Conservation (phyloP, 2,113 vertebrate species). For the Sinocyclocheilus maitianheensis region DNA sequence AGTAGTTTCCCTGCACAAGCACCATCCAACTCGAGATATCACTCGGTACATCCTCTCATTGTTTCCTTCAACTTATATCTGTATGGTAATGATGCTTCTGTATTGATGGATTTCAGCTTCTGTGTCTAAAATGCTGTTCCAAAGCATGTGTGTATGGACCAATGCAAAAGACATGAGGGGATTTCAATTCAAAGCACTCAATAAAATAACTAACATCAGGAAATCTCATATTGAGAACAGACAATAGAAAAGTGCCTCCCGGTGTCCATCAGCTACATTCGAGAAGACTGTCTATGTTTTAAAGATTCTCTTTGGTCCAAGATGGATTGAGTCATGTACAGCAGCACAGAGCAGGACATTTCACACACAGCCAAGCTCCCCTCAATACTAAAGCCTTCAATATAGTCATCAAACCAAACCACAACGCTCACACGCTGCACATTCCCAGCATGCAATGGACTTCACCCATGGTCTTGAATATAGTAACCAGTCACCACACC, state of each 20-base stretch:
- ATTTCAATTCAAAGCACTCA: neutral
- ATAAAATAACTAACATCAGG: neutral
- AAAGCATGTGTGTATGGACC: constrained; percentile 36
- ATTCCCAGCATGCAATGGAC: constrained; percentile 32
- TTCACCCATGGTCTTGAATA: constrained; percentile 17
- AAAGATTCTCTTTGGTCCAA: neutral
- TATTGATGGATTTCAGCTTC: neutral
- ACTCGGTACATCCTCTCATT: neutral
- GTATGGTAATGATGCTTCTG: neutral
- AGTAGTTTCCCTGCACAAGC: neutral
- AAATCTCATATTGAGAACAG: constrained; percentile 4
- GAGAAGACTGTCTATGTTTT: constrained; percentile 15
- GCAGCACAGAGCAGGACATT: constrained; percentile 4
- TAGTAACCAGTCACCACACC: constrained; percentile 24
- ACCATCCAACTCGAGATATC: neutral
- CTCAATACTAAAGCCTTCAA: constrained; percentile 11
- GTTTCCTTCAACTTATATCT: neutral
- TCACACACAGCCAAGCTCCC: neutral
- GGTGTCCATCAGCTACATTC: constrained; percentile 16
- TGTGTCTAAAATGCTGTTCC: neutral
- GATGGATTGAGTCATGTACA: neutral
- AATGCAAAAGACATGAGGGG: neutral
- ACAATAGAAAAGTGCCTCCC: constrained; percentile 40
- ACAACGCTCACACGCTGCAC: neutral
- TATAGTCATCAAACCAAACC: constrained; percentile 12